Conservation (phyloP, 2,888 invertebrate genomes). For the Callyntrura guangdongensis region DNA sequence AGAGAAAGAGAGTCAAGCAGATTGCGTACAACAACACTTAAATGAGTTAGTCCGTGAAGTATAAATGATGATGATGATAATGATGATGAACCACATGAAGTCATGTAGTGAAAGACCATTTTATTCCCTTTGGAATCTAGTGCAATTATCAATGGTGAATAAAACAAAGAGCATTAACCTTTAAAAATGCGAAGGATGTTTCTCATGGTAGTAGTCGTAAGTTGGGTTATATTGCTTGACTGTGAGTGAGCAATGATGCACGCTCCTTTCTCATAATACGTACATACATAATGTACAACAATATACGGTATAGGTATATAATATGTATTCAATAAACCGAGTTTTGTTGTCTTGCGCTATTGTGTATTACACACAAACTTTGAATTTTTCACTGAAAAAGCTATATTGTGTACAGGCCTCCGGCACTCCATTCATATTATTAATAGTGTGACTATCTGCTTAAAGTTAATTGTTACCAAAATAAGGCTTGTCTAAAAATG, state of each 20-base stretch:
- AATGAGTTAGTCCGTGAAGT: slow-evolving; percentile 76
- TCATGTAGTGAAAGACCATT: slow-evolving; percentile 76
- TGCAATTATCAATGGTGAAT: slow-evolving; percentile 79
- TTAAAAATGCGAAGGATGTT: slow-evolving; percentile 78
- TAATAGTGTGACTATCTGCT: slow-evolving; percentile 17
- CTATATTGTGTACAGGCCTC: background rate
- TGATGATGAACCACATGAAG: slow-evolving; percentile 77
- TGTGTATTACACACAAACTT: slow-evolving; percentile 32
- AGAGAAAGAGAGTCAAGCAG: slow-evolving; percentile 46
- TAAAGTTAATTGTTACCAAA: background rate
- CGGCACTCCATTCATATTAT: slow-evolving; percentile 3
- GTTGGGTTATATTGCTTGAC: slow-evolving; percentile 45
- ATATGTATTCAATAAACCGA: background rate
- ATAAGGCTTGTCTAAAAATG: background rate
- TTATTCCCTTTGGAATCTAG: slow-evolving; percentile 79
- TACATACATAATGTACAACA: background rate
- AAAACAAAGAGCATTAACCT: slow-evolving; percentile 80
- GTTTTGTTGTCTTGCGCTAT: slow-evolving; percentile 1
- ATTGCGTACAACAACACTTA: slow-evolving; percentile 62
- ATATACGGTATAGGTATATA: background rate
- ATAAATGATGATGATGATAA: slow-evolving; percentile 67
- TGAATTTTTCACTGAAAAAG: slow-evolving; percentile 16
- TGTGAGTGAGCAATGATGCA: slow-evolving; percentile 37
- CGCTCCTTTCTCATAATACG: slow-evolving; percentile 37
- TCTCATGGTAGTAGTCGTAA: slow-evolving; percentile 52